Evolutionary conservation across 2,113 vertebrate species (phyloP), one percentile per base, ranked within the genome.

Genomic region (Rhabdomys dilectus): DNA sequence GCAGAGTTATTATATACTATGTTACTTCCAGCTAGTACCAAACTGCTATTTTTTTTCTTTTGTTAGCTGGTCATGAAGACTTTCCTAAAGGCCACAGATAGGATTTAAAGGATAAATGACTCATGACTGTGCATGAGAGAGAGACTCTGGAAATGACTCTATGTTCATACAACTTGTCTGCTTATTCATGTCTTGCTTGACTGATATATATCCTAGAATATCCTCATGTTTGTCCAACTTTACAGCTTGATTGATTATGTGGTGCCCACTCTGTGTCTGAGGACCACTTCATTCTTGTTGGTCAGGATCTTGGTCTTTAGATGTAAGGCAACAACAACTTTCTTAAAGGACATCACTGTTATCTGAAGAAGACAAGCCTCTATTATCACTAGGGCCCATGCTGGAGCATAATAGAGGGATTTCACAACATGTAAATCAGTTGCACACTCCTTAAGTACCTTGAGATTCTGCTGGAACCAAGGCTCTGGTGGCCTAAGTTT

Each of bases 11-110:
- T 88, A 90, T 39, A 58, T 22, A 80, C 24, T 82, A 80, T 29
- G 62, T 73, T 42, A 26, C 22, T 96, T 97, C 51, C 51, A 86
- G n/a, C 36, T 53, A 68, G 89, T 21, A 75, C 72, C 42, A 91
- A 89, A 86, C 45, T 81, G 51, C 53, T 45, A 45, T 91, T 88
- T 48, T 91, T 91, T 11, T 93, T 76, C 62, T 15, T 89, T 48
- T 75, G 19, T 81, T n/a, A n/a, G 3, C 29, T 94, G 31, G 36
- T 85, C 17, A 66, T 60, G 60, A 91, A 19, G 68, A 89, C 21
- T 56, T 86, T 24, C 53, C 8, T 75, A 81, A 60, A 36, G 34
- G 4, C 36, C 31, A 29, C 31, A 56, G 53, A 48, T 58, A 21
- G 53, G 42, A 72, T 36, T 10, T 31, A 72, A 68, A 60, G 82